Evolutionary conservation across 2,113 vertebrate genomes (phyloP), one percentile per base, ranked within the genome.

Genomic region (Chionodraco myersi): DNA sequence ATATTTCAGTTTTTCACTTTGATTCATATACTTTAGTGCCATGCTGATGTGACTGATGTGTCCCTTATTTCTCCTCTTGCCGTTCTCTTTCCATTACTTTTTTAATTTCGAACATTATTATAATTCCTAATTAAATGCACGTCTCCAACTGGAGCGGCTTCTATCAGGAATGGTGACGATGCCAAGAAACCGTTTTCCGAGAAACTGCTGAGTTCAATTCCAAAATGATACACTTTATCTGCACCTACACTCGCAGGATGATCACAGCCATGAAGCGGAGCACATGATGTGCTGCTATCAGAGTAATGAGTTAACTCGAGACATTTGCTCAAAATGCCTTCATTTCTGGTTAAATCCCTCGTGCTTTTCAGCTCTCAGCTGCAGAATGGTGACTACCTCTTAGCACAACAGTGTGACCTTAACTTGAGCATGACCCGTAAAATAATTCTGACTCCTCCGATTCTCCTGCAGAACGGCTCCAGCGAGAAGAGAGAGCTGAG

Each of bases 401-500:
- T 72, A 72, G 58, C n/a, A 77, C 66, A 72, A 58, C 56, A 63
- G 15, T 12, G 9, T 53, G 63, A 83, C 72, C 63, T 57, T 72
- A 75, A 58, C 54, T 18, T 78, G 12, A 18, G 61, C n/a, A 4
- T 65, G 54, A 83, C 67, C 59, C 18, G 18, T 62, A 51, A 18
- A 36, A 54, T 18, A 61, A 63, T 7, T 21, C 75, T 72, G 51
- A 61, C 67, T 60, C 5, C 5, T 57, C 45, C 48, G 53, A 30
- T 54, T 48, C n/a, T 67, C 51, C 54, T 66, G 34, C 92, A 99
- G 97, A 98, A 97, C 0, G 97, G 97, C 72, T 98, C 97, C 91
- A 98, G 95, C 76, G 97, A 99, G 93, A 98, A 99, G 92, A 92
- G 97, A 80, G 97, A 99, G 86, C 94, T 99, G 6, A 94, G 97